Percentiles rank a stretch among this genome's conserved stretches.
Evolutionary conservation across 2,797 vertebrate species (phyloP).

Genomic region (Phoeniculus purpureus): DNA sequence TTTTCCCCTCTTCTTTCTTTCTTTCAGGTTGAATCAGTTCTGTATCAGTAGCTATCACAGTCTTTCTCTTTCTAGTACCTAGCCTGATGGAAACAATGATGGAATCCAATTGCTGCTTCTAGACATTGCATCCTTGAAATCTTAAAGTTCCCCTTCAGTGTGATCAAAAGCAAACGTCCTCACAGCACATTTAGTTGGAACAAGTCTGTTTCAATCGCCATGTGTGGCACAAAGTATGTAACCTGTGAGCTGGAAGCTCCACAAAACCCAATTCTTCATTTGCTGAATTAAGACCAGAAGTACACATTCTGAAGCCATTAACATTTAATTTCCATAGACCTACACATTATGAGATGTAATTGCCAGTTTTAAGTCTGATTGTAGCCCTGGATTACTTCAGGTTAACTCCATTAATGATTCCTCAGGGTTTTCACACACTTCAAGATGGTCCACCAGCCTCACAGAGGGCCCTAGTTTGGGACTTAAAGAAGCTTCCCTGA

Average conservation of each 20-base stretch:
- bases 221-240: background rate
- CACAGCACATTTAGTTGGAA: background rate
- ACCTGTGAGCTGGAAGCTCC: background rate
- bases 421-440: background rate
- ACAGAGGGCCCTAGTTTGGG: background rate
- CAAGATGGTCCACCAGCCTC: background rate
- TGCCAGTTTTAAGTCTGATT: background rate
- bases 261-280: background rate
- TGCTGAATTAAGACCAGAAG: background rate
- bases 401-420: background rate
- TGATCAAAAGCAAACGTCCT: background rate
- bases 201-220: background rate
- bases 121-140: background rate
- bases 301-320: background rate
- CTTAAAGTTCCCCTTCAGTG: background rate
- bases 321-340: background rate
- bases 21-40: background rate
- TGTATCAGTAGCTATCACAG: background rate
- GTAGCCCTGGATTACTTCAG: background rate
- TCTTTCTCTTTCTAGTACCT: background rate
- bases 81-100: background rate
- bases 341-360: background rate
- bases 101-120: background rate
- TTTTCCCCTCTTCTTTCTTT: background rate
- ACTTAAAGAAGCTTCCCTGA: background rate